Conservation (phyloP, 2,888 invertebrate genomes). For the Tribolium freemani region DNA sequence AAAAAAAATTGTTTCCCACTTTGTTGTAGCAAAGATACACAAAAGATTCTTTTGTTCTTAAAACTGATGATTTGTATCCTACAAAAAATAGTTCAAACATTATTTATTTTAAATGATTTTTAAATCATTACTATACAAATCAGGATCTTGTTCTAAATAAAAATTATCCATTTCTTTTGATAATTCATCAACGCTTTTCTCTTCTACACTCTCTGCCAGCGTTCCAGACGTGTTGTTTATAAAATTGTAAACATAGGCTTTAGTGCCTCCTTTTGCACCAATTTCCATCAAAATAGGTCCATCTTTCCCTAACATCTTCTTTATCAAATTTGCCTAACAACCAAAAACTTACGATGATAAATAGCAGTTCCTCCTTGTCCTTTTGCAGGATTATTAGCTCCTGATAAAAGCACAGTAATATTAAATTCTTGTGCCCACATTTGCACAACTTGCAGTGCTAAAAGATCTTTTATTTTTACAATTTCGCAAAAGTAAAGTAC, state of each 20-base stretch:
- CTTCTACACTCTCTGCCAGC: neutral
- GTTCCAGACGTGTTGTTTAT: neutral
- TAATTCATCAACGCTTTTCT: constrained; percentile 2
- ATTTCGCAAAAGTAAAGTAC: neutral
- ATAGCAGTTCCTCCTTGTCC: constrained; percentile 19
- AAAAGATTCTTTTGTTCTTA: neutral
- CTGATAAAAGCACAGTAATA: neutral
- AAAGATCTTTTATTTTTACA: neutral
- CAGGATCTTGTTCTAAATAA: constrained; percentile 6
- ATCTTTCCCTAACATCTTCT: neutral
- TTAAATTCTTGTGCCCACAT: constrained; percentile 32
- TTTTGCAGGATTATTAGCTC: constrained; percentile 16
- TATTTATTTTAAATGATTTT: neutral
- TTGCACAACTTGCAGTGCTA: constrained; percentile 23
- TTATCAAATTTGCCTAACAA: neutral
- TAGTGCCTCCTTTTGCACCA: neutral
- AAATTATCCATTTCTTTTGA: constrained; percentile 12
- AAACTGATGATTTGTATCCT: constrained; percentile 8
- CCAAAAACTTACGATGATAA: constrained; percentile 4
- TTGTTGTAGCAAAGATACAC: constrained; percentile 6
- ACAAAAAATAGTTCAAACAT: neutral
- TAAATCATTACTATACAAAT: constrained; percentile 4
- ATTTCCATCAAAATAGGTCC: constrained; percentile 10
- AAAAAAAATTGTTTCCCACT: neutral
- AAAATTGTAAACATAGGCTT: constrained; percentile 12